Percentiles rank a stretch among this genome's conserved stretches.
Evolutionary conservation across 2,888 invertebrate genomes (phyloP).

Genomic region (Eupithecia dodoneata): DNA sequence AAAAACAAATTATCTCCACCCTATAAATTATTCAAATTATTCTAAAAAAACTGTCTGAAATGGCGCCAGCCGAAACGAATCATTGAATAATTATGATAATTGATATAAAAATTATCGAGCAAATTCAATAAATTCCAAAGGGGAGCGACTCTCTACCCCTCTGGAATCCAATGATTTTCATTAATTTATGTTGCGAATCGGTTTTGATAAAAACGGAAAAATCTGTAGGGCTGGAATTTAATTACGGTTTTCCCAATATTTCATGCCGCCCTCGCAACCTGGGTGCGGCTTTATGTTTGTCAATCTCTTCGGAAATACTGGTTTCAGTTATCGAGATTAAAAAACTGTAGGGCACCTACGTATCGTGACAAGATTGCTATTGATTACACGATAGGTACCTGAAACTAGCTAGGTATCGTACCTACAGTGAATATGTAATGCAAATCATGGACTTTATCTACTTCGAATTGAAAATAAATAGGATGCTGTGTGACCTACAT

Average conservation of each 20-base stretch:
- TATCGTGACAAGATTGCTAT: background rate
- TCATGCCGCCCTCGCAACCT: constrained; percentile 35
- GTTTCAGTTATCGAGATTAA: background rate
- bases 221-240: constrained; percentile 45
- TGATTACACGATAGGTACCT: background rate
- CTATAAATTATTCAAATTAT: constrained; percentile 37
- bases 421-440: background rate
- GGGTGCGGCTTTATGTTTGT: constrained; percentile 9
- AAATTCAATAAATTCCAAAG: constrained; percentile 61
- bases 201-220: constrained; percentile 56
- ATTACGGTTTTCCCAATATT: constrained; percentile 43
- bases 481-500: background rate
- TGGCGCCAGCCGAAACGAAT: constrained; percentile 61
- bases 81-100: constrained; percentile 80
- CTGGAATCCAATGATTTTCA: constrained; percentile 54
- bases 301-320: constrained; percentile 10
- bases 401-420: background rate
- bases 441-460: background rate
- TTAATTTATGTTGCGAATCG: constrained; percentile 61
- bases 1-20: constrained; percentile 28
- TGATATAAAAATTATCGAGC: constrained; percentile 63
- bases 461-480: background rate
- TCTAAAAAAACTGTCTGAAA: constrained; percentile 43
- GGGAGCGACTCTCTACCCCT: constrained; percentile 49
- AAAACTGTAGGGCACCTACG: background rate